phyloP scores from a whole-genome alignment of 92 coral and sea anemone genomes.

The Palythoa grandiflora region DNA sequence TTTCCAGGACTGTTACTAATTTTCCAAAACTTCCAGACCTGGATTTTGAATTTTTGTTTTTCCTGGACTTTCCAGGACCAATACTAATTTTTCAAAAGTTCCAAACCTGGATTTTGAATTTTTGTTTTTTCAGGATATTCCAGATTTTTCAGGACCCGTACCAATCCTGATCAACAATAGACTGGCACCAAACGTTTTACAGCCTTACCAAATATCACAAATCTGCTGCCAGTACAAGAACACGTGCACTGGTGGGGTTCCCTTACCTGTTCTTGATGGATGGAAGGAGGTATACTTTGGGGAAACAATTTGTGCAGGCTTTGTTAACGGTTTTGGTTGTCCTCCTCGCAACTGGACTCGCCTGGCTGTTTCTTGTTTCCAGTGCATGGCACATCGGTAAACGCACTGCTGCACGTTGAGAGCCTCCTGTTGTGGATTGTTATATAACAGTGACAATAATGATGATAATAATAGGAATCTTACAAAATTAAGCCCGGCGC shows the following conservation, averaged over 20 bases:
- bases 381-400: constrained; percentile 92
- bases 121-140: no score
- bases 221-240: background rate
- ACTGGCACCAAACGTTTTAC: background rate
- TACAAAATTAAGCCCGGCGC: no score
- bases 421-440: constrained; percentile 55
- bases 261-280: constrained; percentile 23
- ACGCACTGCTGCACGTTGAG: constrained; percentile 83
- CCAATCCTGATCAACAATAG: no score
- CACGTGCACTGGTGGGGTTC: background rate
- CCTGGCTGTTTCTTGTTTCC: constrained; percentile 83
- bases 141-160: no score
- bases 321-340: constrained; percentile 44
- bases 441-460: background rate
- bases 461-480: background rate
- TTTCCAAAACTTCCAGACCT: no score
- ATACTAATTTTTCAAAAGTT: no score
- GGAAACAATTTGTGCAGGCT: background rate
- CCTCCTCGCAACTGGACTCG: constrained; percentile 70
- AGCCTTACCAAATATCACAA: background rate
- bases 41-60: no score
- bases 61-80: no score
- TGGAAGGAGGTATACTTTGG: background rate
- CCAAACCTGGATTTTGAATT: no score
- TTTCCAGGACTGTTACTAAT: no score